Conservation (phyloP, 2,797 vertebrate species). For the Siniperca obscura region DNA sequence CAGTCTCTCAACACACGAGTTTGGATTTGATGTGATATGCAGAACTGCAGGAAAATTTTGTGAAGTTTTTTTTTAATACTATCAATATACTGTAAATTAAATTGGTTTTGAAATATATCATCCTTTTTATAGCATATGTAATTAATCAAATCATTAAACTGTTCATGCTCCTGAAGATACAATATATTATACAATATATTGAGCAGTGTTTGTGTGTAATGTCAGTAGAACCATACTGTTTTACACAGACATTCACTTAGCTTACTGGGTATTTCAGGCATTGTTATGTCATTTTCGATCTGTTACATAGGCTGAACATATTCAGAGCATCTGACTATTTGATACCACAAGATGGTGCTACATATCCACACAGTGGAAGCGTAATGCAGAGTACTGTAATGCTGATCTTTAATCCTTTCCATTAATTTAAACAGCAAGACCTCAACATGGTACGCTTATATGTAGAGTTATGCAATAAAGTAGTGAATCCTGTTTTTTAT, state of each 20-base stretch:
- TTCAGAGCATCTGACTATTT: background rate
- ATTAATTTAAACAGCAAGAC: background rate
- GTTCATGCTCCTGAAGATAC: background rate
- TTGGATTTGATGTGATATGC: conserved; percentile 31
- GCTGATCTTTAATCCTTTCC: background rate
- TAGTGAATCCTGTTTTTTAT: background rate
- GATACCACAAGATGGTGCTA: conserved; percentile 66
- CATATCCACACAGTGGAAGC: background rate
- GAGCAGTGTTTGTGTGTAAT: background rate
- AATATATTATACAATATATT: background rate
- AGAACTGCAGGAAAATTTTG: conserved; percentile 12
- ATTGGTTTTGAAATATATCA: background rate
- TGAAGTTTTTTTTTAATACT: background rate
- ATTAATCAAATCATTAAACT: background rate
- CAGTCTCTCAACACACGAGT: conserved; percentile 14
- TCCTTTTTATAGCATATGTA: background rate
- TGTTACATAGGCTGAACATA: background rate
- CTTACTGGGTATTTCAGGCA: background rate
- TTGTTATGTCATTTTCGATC: background rate
- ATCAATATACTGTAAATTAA: background rate
- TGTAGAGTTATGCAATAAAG: background rate
- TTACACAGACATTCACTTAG: background rate
- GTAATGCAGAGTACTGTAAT: background rate
- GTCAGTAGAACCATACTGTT: background rate
- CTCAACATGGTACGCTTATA: fast-evolving